Evolutionary conservation across 2,113 vertebrate genomes (phyloP).

Genomic region (Progne subis): DNA sequence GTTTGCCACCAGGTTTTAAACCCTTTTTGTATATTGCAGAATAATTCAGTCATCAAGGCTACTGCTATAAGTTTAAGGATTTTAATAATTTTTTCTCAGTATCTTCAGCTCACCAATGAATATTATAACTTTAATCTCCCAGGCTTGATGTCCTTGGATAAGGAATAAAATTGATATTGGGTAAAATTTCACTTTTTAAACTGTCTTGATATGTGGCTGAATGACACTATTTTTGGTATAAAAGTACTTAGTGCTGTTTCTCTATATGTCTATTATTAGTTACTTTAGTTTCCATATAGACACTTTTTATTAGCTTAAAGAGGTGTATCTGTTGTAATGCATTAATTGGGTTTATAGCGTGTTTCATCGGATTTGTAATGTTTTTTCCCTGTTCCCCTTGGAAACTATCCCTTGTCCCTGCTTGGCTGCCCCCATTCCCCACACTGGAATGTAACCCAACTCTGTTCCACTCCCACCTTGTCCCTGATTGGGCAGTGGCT

Average conservation of each 20-base stretch:
- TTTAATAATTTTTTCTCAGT: background rate
- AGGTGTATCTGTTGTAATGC: no score
- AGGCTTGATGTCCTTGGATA: background rate
- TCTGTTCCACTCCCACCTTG: no score
- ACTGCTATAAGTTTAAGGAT: background rate
- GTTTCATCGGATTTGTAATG: no score
- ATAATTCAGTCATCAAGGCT: conserved; percentile 36
- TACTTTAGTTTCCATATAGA: background rate
- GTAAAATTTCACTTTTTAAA: background rate
- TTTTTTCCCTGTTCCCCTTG: no score
- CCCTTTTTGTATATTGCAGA: background rate
- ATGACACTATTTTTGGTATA: background rate
- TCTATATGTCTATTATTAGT: background rate
- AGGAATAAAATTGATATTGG: background rate
- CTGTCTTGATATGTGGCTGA: background rate
- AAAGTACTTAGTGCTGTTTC: background rate
- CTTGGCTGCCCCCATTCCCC: no score
- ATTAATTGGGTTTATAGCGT: no score
- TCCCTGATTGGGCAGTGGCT: no score
- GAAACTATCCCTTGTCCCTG: no score
- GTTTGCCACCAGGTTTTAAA: conserved; percentile 8
- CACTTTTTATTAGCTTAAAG: background rate
- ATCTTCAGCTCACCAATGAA: background rate
- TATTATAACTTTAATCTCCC: background rate
- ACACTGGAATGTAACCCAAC: no score